A percentile compares a stretch with the other conserved stretches of the same genome.
phyloP scores from a whole-genome alignment of 1,140 invertebrate genomes.

The Alviniconcha marisindica region DNA sequence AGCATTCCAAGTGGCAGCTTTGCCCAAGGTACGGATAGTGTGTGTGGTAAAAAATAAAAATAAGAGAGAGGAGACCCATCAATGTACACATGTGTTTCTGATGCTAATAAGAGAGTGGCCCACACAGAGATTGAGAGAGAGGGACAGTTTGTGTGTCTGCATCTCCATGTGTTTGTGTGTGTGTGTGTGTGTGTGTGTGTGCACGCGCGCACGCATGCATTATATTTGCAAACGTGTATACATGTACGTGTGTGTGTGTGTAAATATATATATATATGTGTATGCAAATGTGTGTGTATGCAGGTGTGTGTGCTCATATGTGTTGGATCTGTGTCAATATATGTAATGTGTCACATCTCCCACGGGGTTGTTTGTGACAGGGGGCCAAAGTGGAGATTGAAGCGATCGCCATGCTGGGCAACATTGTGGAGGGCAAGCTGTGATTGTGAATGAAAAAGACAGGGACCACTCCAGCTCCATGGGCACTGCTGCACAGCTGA shows the following conservation, averaged over 20 bases:
- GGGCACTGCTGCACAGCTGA: too few relatives aligned
- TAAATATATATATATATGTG: background rate
- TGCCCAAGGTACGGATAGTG: slow-evolving; percentile 69
- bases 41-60: too few relatives aligned
- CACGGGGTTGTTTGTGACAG: slow-evolving; percentile 43
- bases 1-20: slow-evolving; percentile 63
- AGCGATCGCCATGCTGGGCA: slow-evolving; percentile 66
- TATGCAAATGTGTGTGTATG: too few relatives aligned
- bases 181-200: background rate
- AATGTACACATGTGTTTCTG: too few relatives aligned
- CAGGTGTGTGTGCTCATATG: slow-evolving; percentile 20
- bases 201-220: too few relatives aligned
- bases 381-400: slow-evolving; percentile 68
- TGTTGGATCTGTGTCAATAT: too few relatives aligned
- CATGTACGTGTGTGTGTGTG: slow-evolving; percentile 8
- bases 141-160: background rate
- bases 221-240: background rate
- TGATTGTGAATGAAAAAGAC: too few relatives aligned
- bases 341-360: too few relatives aligned
- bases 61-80: too few relatives aligned
- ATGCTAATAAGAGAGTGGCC: too few relatives aligned
- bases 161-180: background rate
- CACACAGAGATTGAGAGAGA: too few relatives aligned
- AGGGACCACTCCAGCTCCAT: too few relatives aligned
- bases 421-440: slow-evolving; percentile 45